These are phyloP conservation scores for Phylloscopus collybita DNA, from an alignment of 2,797 vertebrate genomes.

Conservation along the genomic window DNA sequence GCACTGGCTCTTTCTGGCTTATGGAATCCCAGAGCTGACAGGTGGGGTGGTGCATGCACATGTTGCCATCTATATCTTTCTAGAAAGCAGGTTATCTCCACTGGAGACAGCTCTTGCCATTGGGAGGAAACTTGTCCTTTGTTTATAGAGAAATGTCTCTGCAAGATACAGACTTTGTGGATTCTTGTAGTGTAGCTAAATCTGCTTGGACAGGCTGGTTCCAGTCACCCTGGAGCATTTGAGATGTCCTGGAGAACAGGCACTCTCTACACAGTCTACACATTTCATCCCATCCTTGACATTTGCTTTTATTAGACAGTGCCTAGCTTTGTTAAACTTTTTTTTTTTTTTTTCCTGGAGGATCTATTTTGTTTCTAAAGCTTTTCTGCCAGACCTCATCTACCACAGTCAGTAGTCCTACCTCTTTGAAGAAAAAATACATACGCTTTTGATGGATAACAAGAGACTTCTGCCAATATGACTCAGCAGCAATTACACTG, in stretches of 20 bases:
- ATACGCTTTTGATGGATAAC: not conserved
- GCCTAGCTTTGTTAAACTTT: not conserved
- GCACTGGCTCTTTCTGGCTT: not conserved
- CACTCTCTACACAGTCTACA: not conserved
- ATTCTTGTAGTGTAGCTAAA: not conserved
- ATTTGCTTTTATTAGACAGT: not conserved
- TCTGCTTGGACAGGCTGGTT: not conserved
- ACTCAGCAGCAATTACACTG: constrained; percentile 15
- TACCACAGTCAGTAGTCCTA: not conserved
- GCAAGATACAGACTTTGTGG: not conserved
- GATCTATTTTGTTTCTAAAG: not conserved
- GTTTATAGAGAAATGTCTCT: not conserved
- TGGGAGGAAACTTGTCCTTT: not conserved
- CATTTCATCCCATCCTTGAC: not conserved
- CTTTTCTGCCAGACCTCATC: not conserved
- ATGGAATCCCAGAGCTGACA: not conserved
- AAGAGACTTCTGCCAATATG: not conserved
- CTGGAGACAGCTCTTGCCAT: not conserved
- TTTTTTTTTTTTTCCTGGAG: not conserved
- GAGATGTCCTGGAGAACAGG: not conserved
- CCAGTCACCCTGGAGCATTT: not conserved
- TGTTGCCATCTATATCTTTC: not conserved
- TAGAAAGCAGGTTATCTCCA: not conserved
- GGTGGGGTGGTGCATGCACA: not conserved
- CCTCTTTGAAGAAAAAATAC: not conserved